Evolutionary conservation across 2,113 vertebrate species (phyloP).

Genomic region (Thomomys bottae): DNA sequence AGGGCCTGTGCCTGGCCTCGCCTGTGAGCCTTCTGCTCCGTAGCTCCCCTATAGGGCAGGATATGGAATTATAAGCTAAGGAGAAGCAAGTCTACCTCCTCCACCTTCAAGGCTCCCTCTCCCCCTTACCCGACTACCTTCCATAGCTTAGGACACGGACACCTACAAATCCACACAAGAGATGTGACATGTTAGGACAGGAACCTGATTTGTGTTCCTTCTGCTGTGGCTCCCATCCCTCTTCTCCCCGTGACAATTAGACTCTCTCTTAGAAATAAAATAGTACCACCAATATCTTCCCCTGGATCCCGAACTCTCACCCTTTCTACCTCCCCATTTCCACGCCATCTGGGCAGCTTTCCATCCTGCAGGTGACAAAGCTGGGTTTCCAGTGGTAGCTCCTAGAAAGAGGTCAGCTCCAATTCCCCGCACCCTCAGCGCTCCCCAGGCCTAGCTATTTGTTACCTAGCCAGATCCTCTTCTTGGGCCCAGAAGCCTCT

Average conservation of each 20-base stretch:
- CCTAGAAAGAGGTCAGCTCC: neutral
- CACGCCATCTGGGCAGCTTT: accelerated
- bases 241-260: neutral
- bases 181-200: neutral
- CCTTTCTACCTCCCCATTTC: neutral
- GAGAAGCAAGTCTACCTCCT: neutral
- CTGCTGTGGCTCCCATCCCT: neutral
- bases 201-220: neutral
- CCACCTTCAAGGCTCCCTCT: too few relatives aligned
- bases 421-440: neutral
- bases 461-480: neutral
- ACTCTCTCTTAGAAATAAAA: neutral
- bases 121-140: neutral
- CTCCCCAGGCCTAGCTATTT: neutral
- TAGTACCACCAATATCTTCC: neutral
- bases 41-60: neutral
- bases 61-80: neutral
- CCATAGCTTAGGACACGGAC: neutral
- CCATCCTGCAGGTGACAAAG: neutral
- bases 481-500: slow-evolving; percentile 57
- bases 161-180: neutral
- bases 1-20: too few relatives aligned
- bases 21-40: neutral
- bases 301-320: neutral
- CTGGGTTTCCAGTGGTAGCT: neutral